Evolutionary conservation across 1,140 invertebrate species (phyloP).

Genomic region (Zaprionus kolodkinae): DNA sequence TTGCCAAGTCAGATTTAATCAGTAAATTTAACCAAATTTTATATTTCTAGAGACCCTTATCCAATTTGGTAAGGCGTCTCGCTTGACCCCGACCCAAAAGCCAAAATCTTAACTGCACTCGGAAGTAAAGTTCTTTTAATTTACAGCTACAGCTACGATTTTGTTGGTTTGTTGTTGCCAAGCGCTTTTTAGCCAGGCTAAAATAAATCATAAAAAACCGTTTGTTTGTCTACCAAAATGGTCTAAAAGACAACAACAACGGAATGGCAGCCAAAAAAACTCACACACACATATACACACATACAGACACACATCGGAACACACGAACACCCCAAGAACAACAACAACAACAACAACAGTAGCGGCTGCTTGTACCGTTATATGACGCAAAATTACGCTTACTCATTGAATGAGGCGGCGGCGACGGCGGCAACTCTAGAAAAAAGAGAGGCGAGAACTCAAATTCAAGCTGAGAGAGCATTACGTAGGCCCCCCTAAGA

Average conservation of each 20-base stretch:
- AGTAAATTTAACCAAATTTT: background rate
- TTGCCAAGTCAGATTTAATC: conserved; percentile 1
- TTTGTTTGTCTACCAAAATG: conserved; percentile 81
- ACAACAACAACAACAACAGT: conserved; percentile 59
- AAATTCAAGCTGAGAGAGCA: conserved; percentile 30
- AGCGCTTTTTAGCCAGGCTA: conserved; percentile 57
- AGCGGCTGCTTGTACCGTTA: conserved; percentile 75
- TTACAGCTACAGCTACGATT: conserved; percentile 70
- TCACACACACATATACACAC: conserved; percentile 20
- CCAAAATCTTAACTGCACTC: conserved; percentile 68
- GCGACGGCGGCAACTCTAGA: conserved; percentile 46
- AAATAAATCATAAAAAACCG: conserved; percentile 78
- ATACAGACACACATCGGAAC: conserved; percentile 18
- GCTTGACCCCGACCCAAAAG: conserved; percentile 36
- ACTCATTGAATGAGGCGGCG: conserved; percentile 70
- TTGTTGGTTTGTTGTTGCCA: conserved; percentile 60
- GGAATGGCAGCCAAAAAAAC: conserved; percentile 64
- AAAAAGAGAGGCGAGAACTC: conserved; percentile 28
- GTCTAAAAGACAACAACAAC: conserved; percentile 77
- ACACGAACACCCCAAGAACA: conserved; percentile 20
- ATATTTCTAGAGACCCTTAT: conserved; percentile 1
- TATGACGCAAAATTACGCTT: conserved; percentile 82
- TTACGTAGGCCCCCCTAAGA: conserved; percentile 42
- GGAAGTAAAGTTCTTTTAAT: conserved; percentile 61
- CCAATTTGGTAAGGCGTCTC: conserved; percentile 16